Evolutionary conservation across 1,140 invertebrate species (phyloP).

Genomic region (Scaptomyza pallida): DNA sequence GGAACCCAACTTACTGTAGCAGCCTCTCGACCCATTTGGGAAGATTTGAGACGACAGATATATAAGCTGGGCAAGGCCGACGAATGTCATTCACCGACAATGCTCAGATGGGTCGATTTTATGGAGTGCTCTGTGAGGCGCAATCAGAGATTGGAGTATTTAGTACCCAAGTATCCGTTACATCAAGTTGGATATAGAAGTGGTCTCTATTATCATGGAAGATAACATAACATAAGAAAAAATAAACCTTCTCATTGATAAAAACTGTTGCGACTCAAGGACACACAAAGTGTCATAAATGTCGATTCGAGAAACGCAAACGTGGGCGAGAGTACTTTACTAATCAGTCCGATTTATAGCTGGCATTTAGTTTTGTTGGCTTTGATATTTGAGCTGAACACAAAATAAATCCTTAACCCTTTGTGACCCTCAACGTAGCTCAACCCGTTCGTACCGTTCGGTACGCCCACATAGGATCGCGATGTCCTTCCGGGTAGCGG

Average conservation of each 20-base stretch:
- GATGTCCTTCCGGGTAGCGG: constrained; percentile 73
- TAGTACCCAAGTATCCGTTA: not conserved
- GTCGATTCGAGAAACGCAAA: not conserved
- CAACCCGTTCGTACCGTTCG: constrained; percentile 68
- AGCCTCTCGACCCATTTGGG: not conserved
- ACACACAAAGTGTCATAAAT: not conserved
- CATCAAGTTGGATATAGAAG: not conserved
- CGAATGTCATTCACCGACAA: not conserved
- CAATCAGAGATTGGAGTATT: not conserved
- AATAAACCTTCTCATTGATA: constrained; percentile 6
- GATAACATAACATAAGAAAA: no score
- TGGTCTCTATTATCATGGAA: not conserved
- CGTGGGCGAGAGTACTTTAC: constrained; percentile 75
- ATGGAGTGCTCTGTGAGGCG: not conserved
- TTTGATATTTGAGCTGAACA: constrained; percentile 42
- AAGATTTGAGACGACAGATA: not conserved
- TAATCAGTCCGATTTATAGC: constrained; percentile 78
- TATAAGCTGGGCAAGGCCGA: not conserved
- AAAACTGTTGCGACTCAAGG: constrained; percentile 4
- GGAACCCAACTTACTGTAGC: not conserved
- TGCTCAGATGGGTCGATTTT: not conserved
- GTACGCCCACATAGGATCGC: constrained; percentile 16
- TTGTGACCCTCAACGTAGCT: constrained; percentile 21
- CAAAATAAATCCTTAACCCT: constrained; percentile 72
- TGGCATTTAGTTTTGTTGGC: constrained; percentile 78